These are phyloP conservation scores for Brotogeris chrysoptera DNA, from an alignment of 2,797 vertebrate species.

Conservation along the genomic window DNA sequence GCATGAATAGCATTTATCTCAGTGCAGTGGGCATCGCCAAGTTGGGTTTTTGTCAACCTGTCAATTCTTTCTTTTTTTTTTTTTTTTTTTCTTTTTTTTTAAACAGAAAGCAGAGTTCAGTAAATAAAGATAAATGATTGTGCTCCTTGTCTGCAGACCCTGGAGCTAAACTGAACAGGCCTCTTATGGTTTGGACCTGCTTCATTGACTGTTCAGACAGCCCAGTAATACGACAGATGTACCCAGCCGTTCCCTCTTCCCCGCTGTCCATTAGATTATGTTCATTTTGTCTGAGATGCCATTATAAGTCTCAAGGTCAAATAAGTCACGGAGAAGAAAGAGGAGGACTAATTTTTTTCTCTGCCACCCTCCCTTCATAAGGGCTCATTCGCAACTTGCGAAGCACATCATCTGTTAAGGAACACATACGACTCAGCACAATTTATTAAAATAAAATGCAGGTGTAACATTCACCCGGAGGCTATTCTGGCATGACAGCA, in stretches of 20 bases:
- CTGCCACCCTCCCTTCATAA: slow-evolving; percentile 38
- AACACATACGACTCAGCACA: slow-evolving; percentile 22
- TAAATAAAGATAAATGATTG: slow-evolving; percentile 88
- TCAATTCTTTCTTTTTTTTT: slow-evolving; percentile 68
- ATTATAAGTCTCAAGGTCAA: slow-evolving; percentile 87
- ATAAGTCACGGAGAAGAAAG: slow-evolving; percentile 76
- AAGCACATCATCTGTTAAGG: slow-evolving; percentile 18
- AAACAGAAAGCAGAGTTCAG: slow-evolving; percentile 83
- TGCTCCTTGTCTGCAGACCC: slow-evolving; percentile 81
- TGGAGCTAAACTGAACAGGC: slow-evolving; percentile 83
- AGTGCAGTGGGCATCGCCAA: slow-evolving; percentile 76
- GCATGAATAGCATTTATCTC: slow-evolving; percentile 82
- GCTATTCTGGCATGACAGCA: slow-evolving; percentile 39
- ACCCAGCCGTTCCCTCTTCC: slow-evolving; percentile 84
- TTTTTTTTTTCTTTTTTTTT: slow-evolving; percentile 58
- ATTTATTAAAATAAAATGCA: slow-evolving; percentile 78
- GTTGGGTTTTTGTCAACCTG: slow-evolving; percentile 80
- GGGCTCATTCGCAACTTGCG: slow-evolving; percentile 8
- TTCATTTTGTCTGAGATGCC: slow-evolving; percentile 84
- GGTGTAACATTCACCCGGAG: slow-evolving; percentile 67
- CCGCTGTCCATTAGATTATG: slow-evolving; percentile 85
- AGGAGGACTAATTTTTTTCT: slow-evolving; percentile 73
- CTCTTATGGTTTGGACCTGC: slow-evolving; percentile 86
- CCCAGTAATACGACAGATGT: slow-evolving; percentile 87
- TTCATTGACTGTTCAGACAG: slow-evolving; percentile 88